Evolutionary conservation across 2,888 invertebrate species (phyloP), one percentile per base, ranked within the genome.

Genomic region (Dryocosmus kuriphilus): DNA sequence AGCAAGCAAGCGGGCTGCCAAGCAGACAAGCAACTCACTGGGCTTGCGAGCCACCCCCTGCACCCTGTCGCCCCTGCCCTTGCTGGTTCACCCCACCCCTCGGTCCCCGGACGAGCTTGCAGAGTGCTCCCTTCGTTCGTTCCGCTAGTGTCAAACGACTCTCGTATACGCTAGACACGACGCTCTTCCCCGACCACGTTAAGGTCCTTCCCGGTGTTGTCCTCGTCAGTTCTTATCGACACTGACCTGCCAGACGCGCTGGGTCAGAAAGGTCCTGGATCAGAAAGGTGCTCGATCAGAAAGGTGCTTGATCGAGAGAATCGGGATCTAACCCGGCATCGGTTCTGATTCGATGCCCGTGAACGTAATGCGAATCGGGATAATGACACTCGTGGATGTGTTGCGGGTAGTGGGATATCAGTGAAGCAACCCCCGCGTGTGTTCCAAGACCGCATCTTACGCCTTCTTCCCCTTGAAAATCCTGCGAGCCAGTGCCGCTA

Each of bases 61-160:
- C 57, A 46, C 32, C 67, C 67, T n/a, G 38, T 16, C 24, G 1
- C 14, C 46, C 67, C 46, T 51, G 19, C 8, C 65, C 38, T 7
- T 41, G 67, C 24, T 27, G n/a, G 27, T 71, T 14, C 71, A 71
- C 32, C 27, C 71, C 30, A 71, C 71, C 71, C 71, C 71, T 79
- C 75, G 61, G 75, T 78, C 79, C 82, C 82, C 80, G 79, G 82
- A 75, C 78, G 80, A 81, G 80, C 80, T 82, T 82, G 80, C 82
- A 82, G 80, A 79, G 77, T 76, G 76, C 78, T 81, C 77, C 80
- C 80, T 79, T 80, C 77, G 81, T 81, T 82, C 77, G 80, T 51
- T 71, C 27, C n/a, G 71, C 51, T 51, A 71, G 71, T 74, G 62
- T 77, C 73, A 62, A 60, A 73, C 73, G 77, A 51, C 61, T 62